Base-by-base conservation (phyloP, 2,113 vertebrate species). In the Pampusana beccarii region DNA sequence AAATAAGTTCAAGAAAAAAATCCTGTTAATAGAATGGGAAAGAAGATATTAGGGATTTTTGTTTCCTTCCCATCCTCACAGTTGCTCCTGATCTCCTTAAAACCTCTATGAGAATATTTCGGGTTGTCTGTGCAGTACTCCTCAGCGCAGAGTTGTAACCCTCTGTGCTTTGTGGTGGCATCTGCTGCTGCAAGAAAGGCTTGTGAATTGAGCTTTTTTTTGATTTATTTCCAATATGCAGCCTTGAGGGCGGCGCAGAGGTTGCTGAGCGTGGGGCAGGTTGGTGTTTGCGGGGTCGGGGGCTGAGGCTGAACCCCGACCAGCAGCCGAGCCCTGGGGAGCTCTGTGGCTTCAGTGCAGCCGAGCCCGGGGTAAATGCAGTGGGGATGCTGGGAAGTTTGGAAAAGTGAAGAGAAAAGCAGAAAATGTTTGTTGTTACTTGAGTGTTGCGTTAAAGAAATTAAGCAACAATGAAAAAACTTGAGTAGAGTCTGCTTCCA, bases 161-260 rank as follows among this genome's bases (percentile, higher is more conserved):
- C 84, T 79, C 77, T 20, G 46, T 56, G 74, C 90, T 96, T 86
- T 90, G 94, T 87, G 93, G 93, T 92, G 80, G 78, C 89, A 61
- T 81, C 93, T 96, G 83, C 86, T 94, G 54, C 16, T 14, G 57
- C 44, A 21, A 21, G 84, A 57, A 79, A 21, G 66, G 83, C 64
- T 87, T 90, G 72, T 0, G 3, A 71, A 54, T 79, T 66, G 28
- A 48, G 66, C 48, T 79, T 58, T 71, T 70, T 78, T 23, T 31
- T n/a, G n/a, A n/a, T n/a, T n/a, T n/a, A n/a, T 78, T 21, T 2
- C 78, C 78, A 82, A 6, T 10, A 0, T 40, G 40, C 78, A 67
- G 57, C 84, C 73, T 89, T 61, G 84, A 73, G 81, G 79, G 80
- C 85, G 69, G 82, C 33, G 33, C 58, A 46, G 88, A 42, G 90